Evolutionary conservation across 1,140 invertebrate species (phyloP).

Genomic region (Macrobrachium rosenbergii): DNA sequence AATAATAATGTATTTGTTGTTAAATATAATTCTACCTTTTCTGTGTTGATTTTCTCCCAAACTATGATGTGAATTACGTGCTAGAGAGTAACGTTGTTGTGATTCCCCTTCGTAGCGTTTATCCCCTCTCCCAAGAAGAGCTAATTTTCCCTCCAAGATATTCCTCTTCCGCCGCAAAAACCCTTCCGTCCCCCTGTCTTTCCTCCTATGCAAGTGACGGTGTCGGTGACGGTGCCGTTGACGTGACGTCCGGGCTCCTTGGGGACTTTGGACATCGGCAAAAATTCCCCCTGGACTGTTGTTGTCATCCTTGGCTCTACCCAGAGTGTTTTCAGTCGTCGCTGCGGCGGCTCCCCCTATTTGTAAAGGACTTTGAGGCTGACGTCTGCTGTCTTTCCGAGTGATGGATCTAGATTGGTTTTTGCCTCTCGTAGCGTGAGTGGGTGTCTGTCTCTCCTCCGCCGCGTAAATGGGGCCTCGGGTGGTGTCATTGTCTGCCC

Average conservation of each 20-base stretch:
- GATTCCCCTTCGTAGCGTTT: too few relatives aligned
- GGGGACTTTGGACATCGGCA: too few relatives aligned
- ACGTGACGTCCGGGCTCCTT: neutral
- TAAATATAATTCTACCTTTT: too few relatives aligned
- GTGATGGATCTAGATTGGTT: slow-evolving; percentile 30
- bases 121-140: too few relatives aligned
- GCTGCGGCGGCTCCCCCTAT: neutral
- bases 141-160: neutral
- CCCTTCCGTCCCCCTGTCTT: neutral
- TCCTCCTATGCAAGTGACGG: slow-evolving; percentile 2
- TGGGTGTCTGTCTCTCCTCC: neutral
- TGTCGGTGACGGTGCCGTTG: slow-evolving; percentile 27
- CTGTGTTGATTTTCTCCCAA: too few relatives aligned
- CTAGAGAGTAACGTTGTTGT: too few relatives aligned
- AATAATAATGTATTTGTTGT: too few relatives aligned
- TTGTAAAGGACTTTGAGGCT: slow-evolving; percentile 1
- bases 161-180: neutral
- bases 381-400: slow-evolving; percentile 15
- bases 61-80: too few relatives aligned
- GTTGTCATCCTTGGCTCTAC: neutral
- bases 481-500: neutral
- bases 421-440: slow-evolving; percentile 2
- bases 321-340: neutral
- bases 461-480: neutral
- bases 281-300: neutral